Percentiles rank a stretch among this genome's conserved stretches.
These are phyloP conservation scores for Gallinago jamesoni DNA, from an alignment of 2,113 vertebrate species.

Conservation along the genomic window DNA sequence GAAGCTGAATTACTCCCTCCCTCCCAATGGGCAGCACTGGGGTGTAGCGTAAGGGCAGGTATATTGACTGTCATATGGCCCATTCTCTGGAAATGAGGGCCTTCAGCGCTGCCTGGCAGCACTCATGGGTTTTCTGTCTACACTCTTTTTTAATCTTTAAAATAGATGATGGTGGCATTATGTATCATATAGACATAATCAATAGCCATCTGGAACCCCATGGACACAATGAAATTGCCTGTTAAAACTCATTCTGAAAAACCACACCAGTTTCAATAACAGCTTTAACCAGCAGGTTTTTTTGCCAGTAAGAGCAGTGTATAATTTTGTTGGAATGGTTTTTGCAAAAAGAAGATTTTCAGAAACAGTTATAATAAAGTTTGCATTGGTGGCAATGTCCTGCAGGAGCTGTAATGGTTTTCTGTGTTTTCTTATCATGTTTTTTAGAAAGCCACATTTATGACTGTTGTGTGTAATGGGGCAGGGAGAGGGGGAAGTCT, in stretches of 20 bases:
- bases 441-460: slow-evolving; percentile 34
- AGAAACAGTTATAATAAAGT: slow-evolving; percentile 25
- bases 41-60: not conserved
- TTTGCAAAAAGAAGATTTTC: slow-evolving; percentile 27
- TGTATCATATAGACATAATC: slow-evolving; percentile 43
- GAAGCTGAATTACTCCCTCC: not conserved
- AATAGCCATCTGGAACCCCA: slow-evolving; percentile 43
- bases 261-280: slow-evolving; percentile 45
- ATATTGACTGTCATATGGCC: not conserved
- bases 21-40: not conserved
- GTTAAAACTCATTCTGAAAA: slow-evolving; percentile 41
- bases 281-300: slow-evolving; percentile 47
- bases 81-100: not conserved
- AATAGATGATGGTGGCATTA: slow-evolving; percentile 16
- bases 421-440: slow-evolving; percentile 3
- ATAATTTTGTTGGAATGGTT: slow-evolving; percentile 51
- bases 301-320: slow-evolving; percentile 51
- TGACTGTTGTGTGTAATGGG: not conserved
- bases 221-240: slow-evolving; percentile 50
- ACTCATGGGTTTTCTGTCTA: not conserved
- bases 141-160: slow-evolving; percentile 14
- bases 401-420: not conserved
- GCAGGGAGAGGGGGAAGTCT: not conserved
- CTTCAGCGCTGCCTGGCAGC: not conserved
- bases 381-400: not conserved